Evolutionary conservation across 2,888 invertebrate species (phyloP), one percentile per base, ranked within the genome.

Genomic region (Pseudococcus viburni): DNA sequence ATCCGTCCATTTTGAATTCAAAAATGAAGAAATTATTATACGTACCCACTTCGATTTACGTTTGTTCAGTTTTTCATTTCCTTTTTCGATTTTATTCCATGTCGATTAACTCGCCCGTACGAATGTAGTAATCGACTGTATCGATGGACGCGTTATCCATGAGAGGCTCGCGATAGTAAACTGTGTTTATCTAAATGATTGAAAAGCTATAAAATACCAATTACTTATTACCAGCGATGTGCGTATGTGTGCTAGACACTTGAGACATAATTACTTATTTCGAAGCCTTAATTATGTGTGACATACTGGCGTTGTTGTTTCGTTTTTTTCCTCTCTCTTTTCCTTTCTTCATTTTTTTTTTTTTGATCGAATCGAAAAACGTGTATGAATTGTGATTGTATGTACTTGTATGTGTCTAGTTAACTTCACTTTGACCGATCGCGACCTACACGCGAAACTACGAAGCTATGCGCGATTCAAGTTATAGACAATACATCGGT

Each of bases 171-270:
- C 51, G 51, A 51, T 51, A 51, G 51, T 51, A 5, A 17, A 51
- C 5, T 51, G 15, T 15, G 17, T 7, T 51, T 51, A 51, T 51
- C 51, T 51, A 15, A 51, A 51, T 51, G 15, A 51, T 51, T 17
- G 51, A 51, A 51, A 51, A 51, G 51, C 17, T 51, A 51, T 51
- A 51, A 51, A 51, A 51, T 5, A 89, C 95, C 94, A 91, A 96
- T 96, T 90, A 96, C 96, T 90, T 94, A 94, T 17, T 93, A 92
- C 94, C 95, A 92, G 9, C 46, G 46, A 46, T 46, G 26, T 33
- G 3, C 26, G 26, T 33, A 33, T 33, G 26, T 33, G 26, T 46
- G 1, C 8, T 46, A 46, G 46, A 1, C 51, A 51, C 51, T 51
- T 15, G 51, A 51, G 17, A 51, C 5, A 51, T 51, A 51, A 51